Conservation (phyloP, 92 coral and sea anemone genomes). For the Pocillopora meandrina region DNA sequence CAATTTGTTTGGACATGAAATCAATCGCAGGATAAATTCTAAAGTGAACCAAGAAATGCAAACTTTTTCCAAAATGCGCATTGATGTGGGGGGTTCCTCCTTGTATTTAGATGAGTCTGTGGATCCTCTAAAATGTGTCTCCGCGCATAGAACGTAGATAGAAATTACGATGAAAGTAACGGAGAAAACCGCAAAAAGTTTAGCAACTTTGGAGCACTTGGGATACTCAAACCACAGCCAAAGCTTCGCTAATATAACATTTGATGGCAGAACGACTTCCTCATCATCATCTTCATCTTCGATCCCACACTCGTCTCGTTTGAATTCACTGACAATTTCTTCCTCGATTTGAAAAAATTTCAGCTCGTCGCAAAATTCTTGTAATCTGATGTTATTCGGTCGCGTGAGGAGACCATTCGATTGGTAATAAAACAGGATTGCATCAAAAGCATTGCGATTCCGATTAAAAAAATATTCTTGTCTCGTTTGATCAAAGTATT, state of each 20-base stretch:
- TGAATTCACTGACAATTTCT: conserved; percentile 65
- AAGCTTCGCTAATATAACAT: conserved; percentile 41
- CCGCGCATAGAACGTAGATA: conserved; percentile 78
- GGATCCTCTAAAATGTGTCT: background rate
- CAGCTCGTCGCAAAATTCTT: conserved; percentile 83
- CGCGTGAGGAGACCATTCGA: conserved; percentile 86
- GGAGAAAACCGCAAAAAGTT: conserved; percentile 71
- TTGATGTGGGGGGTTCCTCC: background rate
- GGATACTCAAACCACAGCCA: conserved; percentile 94
- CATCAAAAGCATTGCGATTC: conserved; percentile 90
- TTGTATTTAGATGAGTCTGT: background rate
- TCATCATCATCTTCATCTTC: conserved; percentile 52
- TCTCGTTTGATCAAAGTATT: conserved; percentile 69
- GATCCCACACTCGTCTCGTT: conserved; percentile 66
- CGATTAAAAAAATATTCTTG: conserved; percentile 88
- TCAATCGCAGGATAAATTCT: conserved; percentile 68
- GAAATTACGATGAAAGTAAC: conserved; percentile 73
- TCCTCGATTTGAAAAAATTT: conserved; percentile 82
- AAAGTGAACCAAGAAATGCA: conserved; percentile 86
- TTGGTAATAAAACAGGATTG: conserved; percentile 92
- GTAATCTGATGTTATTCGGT: conserved; percentile 78
- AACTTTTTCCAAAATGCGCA: conserved; percentile 57
- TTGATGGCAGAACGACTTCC: conserved; percentile 44
- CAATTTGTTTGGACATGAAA: conserved; percentile 73
- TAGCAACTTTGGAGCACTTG: conserved; percentile 64